Percentiles rank a stretch among this genome's conserved stretches.
phyloP scores from a whole-genome alignment of 1,140 invertebrate species.

The Drosophila tani region DNA sequence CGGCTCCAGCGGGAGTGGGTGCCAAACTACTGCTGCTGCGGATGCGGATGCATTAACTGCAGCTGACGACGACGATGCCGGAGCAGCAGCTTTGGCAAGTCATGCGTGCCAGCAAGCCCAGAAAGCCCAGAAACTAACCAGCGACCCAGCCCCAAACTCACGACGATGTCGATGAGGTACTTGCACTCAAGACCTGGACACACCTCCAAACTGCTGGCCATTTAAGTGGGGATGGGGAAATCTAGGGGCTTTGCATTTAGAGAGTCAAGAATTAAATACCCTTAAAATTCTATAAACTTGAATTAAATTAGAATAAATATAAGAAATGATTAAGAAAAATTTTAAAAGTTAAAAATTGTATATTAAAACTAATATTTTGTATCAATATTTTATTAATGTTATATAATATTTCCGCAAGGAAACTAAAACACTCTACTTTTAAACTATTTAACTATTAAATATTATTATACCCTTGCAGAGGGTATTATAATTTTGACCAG shows the following conservation, averaged over 20 bases:
- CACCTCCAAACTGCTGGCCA: constrained; percentile 38
- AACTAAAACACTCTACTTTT: no score
- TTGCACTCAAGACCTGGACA: constrained; percentile 51
- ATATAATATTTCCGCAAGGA: no score
- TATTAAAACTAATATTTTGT: no score
- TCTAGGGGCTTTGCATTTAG: not conserved
- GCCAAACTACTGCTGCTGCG: constrained; percentile 18
- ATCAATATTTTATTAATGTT: no score
- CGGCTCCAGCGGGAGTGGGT: constrained; percentile 36
- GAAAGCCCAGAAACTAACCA: constrained; percentile 12
- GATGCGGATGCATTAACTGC: constrained; percentile 41
- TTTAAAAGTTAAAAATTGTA: no score
- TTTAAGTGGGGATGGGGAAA: not conserved
- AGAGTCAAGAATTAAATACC: constrained; percentile 5
- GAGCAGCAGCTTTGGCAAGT: constrained; percentile 60
- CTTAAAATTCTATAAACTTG: not conserved
- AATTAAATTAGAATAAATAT: not conserved
- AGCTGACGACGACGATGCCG: constrained; percentile 31
- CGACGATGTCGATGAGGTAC: constrained; percentile 27
- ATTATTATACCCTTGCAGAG: no score
- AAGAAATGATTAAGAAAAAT: not conserved
- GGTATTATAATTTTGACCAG: no score
- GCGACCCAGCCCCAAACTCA: constrained; percentile 12
- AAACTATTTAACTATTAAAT: no score
- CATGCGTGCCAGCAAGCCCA: constrained; percentile 61